A percentile compares a stretch with the other conserved stretches of the same genome.
Evolutionary conservation across 2,888 invertebrate species (phyloP).

Genomic region (Globia sparganii): DNA sequence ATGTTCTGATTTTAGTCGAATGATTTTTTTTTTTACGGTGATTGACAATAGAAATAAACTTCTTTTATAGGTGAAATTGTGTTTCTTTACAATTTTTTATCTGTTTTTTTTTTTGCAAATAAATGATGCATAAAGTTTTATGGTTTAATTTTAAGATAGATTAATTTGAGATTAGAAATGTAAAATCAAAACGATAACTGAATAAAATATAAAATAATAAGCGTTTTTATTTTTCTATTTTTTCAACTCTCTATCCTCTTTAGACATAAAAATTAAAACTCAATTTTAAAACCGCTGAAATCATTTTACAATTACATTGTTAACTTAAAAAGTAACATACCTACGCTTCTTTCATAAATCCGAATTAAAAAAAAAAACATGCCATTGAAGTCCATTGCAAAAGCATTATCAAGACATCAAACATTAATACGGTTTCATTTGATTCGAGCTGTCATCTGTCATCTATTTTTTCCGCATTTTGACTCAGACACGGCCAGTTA

Average conservation of each 20-base stretch:
- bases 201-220: constrained; percentile 28
- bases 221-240: background rate
- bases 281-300: background rate
- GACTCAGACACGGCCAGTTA: constrained; percentile 55
- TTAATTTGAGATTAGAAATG: constrained; percentile 38
- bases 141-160: constrained; percentile 29
- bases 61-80: background rate
- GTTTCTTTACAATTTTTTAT: background rate
- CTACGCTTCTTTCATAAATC: background rate
- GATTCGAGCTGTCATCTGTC: constrained; percentile 50
- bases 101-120: constrained; percentile 31
- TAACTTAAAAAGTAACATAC: background rate
- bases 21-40: constrained; percentile 12
- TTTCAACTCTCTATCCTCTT: background rate
- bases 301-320: background rate
- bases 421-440: constrained; percentile 44
- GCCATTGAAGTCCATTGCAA: background rate
- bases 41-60: background rate
- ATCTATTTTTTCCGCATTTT: constrained; percentile 49
- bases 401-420: constrained; percentile 43
- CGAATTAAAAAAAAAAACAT: constrained; percentile 5
- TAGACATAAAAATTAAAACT: no score
- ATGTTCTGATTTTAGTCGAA: background rate
- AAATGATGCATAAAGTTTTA: constrained; percentile 57
- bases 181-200: constrained; percentile 44